A percentile compares a stretch with the other conserved stretches of the same genome.
These are phyloP conservation scores for Sciurus carolinensis DNA, from an alignment of 2,797 vertebrate genomes.

Conservation along the genomic window DNA sequence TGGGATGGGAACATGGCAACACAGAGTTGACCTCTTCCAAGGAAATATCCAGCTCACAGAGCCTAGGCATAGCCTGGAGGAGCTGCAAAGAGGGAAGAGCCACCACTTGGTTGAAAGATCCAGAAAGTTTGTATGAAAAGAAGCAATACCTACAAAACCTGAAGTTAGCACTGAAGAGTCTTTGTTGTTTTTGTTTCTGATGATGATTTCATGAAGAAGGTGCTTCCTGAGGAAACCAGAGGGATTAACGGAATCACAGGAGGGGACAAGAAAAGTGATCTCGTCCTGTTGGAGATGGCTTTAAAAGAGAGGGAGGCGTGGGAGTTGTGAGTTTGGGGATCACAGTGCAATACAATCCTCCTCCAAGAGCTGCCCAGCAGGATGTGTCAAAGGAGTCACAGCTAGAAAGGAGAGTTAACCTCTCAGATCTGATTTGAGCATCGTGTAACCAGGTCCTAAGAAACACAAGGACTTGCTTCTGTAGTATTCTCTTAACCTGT, in stretches of 20 bases:
- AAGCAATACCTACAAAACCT: background rate
- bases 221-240: background rate
- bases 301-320: background rate
- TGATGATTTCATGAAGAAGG: slow-evolving; percentile 1
- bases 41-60: background rate
- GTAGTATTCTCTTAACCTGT: background rate
- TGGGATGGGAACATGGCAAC: background rate
- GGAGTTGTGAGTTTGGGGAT: background rate
- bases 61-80: background rate
- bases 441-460: background rate
- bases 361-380: background rate
- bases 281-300: background rate
- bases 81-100: background rate
- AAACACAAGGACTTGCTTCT: background rate
- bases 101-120: background rate
- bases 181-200: slow-evolving; percentile 33
- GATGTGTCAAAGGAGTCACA: background rate
- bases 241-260: background rate
- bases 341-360: background rate
- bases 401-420: background rate
- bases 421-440: background rate
- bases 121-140: background rate
- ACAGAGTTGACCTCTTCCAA: background rate
- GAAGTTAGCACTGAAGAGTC: background rate
- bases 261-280: background rate